Evolutionary conservation across 2,113 vertebrate species (phyloP).

Genomic region (Cinclus cinclus): DNA sequence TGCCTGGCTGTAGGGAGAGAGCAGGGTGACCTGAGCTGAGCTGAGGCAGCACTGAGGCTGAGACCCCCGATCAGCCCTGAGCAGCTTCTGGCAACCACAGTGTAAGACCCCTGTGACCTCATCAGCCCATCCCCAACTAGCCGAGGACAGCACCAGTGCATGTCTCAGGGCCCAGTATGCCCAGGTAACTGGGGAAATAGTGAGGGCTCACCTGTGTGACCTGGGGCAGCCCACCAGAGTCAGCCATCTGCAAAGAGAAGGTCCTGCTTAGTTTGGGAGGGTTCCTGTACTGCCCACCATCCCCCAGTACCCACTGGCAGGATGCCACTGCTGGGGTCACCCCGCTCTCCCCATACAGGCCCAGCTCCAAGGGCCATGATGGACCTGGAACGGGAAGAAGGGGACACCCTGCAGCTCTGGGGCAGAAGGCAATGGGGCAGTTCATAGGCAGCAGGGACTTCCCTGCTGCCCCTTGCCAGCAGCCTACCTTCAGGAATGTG

Average conservation of each 20-base stretch:
- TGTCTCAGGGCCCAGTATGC: background rate
- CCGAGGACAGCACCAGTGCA: background rate
- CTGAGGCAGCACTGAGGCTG: background rate
- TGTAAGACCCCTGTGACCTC: rapidly evolving
- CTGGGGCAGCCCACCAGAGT: constrained; percentile 95
- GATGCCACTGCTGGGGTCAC: background rate
- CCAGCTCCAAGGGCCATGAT: background rate
- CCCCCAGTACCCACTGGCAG: background rate
- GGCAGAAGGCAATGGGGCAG: background rate
- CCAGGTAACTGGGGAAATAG: background rate
- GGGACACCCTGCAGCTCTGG: background rate
- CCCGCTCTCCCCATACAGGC: background rate
- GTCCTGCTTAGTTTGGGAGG: background rate
- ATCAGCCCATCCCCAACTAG: background rate
- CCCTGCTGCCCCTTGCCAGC: background rate
- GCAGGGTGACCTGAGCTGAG: background rate
- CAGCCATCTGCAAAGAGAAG: constrained; percentile 88
- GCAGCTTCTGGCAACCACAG: background rate
- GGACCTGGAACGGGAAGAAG: background rate
- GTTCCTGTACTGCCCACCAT: background rate
- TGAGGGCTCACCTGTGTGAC: constrained; percentile 89
- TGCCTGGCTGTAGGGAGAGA: constrained; percentile 83
- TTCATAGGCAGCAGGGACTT: background rate
- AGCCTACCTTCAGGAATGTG: constrained; percentile 92
- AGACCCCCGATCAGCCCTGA: rapidly evolving